Conservation (phyloP, 2,888 invertebrate genomes). For the Brachypalpus laphriformis region DNA sequence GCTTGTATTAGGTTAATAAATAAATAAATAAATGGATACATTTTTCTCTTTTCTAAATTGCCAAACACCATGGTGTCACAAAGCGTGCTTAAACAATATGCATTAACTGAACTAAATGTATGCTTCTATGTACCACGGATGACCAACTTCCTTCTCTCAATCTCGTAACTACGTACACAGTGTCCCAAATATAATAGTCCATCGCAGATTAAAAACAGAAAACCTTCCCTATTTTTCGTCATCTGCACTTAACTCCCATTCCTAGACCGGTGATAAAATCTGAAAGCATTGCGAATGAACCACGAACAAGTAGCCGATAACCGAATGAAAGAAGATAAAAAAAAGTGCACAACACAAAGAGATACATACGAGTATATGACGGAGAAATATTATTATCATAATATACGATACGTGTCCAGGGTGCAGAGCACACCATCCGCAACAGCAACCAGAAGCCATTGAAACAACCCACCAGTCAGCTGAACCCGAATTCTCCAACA, state of each 20-base stretch:
- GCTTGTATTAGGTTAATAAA: no score
- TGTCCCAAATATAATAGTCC: neutral
- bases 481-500: slow-evolving; percentile 41
- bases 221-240: neutral
- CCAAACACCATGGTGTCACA: no score
- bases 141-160: neutral
- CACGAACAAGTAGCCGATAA: slow-evolving; percentile 37
- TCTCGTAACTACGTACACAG: neutral
- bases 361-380: slow-evolving; percentile 2
- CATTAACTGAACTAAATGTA: no score
- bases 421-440: slow-evolving; percentile 46
- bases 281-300: slow-evolving; percentile 39
- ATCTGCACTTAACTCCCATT: slow-evolving; percentile 18
- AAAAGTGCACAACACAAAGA: neutral
- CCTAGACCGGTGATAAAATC: slow-evolving; percentile 10
- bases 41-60: no score
- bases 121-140: no score
- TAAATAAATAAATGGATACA: no score
- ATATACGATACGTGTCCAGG: slow-evolving; percentile 60
- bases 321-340: slow-evolving; percentile 22
- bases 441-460: slow-evolving; percentile 50
- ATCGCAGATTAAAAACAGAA: neutral
- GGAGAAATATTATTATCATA: slow-evolving; percentile 54
- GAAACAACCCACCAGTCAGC: slow-evolving; percentile 25
- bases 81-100: no score